phyloP scores from a whole-genome alignment of 1,140 invertebrate species.

The Habropoda laboriosa region DNA sequence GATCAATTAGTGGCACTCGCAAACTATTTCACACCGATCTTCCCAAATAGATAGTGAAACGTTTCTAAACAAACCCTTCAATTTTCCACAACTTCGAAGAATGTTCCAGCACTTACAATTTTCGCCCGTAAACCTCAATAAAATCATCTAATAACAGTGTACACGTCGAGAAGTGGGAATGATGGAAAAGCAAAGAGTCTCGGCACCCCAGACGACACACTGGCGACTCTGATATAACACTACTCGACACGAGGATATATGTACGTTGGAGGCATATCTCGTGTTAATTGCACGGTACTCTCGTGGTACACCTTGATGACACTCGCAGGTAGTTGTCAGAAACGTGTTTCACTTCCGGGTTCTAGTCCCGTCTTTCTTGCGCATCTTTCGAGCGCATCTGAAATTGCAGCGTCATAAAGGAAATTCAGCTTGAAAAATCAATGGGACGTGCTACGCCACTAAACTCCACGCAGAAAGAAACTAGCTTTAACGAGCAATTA shows the following conservation, averaged over 20 bases:
- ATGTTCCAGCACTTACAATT: neutral
- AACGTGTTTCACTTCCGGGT: slow-evolving; percentile 51
- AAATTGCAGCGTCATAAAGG: neutral
- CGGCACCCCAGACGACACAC: neutral
- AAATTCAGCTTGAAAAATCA: neutral
- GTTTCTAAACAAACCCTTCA: neutral
- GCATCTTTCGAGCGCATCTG: neutral
- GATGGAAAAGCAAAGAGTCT: neutral
- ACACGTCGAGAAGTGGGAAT: slow-evolving; percentile 11
- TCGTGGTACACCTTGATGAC: slow-evolving; percentile 41
- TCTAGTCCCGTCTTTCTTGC: slow-evolving; percentile 3
- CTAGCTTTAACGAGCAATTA: no score
- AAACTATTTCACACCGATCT: no score
- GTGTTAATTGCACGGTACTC: slow-evolving; percentile 50
- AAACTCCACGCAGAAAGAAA: neutral
- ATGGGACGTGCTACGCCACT: neutral
- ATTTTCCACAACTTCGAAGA: neutral
- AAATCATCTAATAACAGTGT: neutral
- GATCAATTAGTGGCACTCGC: no score
- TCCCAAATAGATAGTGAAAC: no score
- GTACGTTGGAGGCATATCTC: slow-evolving; percentile 43
- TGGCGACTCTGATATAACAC: slow-evolving; percentile 19
- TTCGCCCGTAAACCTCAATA: no score
- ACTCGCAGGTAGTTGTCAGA: slow-evolving; percentile 43
- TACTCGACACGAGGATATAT: slow-evolving; percentile 15